Evolutionary conservation across 2,888 invertebrate genomes (phyloP).

Genomic region (Brenthis daphne): DNA sequence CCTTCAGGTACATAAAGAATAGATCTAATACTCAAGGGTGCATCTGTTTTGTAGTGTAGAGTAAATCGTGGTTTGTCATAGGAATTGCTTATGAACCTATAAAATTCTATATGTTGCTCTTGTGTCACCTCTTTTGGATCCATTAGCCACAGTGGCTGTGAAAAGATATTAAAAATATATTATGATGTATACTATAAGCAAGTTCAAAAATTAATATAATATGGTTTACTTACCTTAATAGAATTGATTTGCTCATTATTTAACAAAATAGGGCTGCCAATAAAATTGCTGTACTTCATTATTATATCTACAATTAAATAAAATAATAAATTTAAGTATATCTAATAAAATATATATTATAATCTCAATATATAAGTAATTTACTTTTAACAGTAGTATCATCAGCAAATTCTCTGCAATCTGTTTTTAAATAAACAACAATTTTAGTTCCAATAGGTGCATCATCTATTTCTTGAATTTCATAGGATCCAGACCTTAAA

Average conservation of each 20-base stretch:
- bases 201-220: background rate
- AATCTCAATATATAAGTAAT: background rate
- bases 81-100: constrained; percentile 92
- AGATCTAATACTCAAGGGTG: constrained; percentile 94
- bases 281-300: constrained; percentile 98
- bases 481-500: constrained; percentile 91
- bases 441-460: constrained; percentile 96
- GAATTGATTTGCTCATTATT: constrained; percentile 95
- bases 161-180: constrained; percentile 7
- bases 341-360: background rate
- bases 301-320: constrained; percentile 86
- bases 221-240: constrained; percentile 83
- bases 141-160: constrained; percentile 95
- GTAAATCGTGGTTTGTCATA: constrained; percentile 94
- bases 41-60: constrained; percentile 96
- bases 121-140: constrained; percentile 93
- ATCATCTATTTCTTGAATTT: constrained; percentile 92
- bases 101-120: constrained; percentile 96
- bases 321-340: background rate
- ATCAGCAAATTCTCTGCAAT: constrained; percentile 94
- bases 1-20: constrained; percentile 96
- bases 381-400: constrained; percentile 90
- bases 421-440: constrained; percentile 92
- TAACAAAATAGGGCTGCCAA: constrained; percentile 94
- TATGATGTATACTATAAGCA: no score